Evolutionary conservation across 2,888 invertebrate species (phyloP), one percentile per base, ranked within the genome.

Genomic region (Lasioglossum zephyrum): DNA sequence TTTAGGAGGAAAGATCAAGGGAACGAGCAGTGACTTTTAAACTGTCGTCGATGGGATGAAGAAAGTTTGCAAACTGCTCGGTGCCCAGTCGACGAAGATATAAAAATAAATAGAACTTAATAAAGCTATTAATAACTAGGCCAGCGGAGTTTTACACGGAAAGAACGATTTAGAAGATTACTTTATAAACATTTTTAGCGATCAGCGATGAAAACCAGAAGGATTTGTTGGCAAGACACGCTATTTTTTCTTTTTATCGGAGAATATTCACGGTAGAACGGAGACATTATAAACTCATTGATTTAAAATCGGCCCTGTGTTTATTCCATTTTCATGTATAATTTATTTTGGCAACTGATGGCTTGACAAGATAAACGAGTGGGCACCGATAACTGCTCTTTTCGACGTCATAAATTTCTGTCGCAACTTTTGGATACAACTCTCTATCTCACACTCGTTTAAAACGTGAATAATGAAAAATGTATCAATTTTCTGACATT

Each of bases 271-370:
- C 9, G 18, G 66, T 36, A 26, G 49, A 49, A 39, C 69, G 39
- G 49, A 53, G 69, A 77, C 69, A 69, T 77, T 63, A 76, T 44
- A 77, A 77, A 77, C 39, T 69, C 77, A 77, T 77, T 69, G 53
- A 77, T 77, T 49, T 69, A n/a, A 49, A 53, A 53, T n/a, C 69
- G 1, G n/a, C 49, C n/a, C 2, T 53, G 49, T 66, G 39, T 69
- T 53, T 53, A 69, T 77, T 77, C 39, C 69, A 13, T 39, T 69
- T 39, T 6, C 77, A 18, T 39, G 77, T 69, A 49, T 77, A 39
- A 77, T 77, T 77, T 77, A 77, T 77, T 53, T 69, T 53, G 49
- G 69, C 69, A 69, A 69, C 69, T n/a, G 77, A 69, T 77, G 18
- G n/a, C 69, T 26, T 77, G 49, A 49, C 77, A 36, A 49, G 66